Percentiles rank a stretch among this genome's conserved stretches.
phyloP scores from a whole-genome alignment of 2,888 invertebrate species.

The Odontocolon sp. region DNA sequence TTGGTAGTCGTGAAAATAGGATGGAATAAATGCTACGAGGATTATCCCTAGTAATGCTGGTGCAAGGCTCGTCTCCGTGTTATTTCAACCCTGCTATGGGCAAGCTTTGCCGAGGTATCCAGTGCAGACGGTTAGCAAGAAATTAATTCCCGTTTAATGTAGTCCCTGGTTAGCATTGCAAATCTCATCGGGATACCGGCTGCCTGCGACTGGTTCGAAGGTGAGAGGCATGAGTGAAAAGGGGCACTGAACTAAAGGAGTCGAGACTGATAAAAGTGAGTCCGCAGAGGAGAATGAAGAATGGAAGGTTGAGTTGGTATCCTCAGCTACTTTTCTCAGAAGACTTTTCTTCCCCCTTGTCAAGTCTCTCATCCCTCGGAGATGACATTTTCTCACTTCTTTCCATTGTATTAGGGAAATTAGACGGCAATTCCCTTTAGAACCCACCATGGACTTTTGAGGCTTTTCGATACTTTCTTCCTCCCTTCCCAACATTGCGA shows the following conservation, averaged over 20 bases:
- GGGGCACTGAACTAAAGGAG: conserved; percentile 12
- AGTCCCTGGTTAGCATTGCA: conserved; percentile 79
- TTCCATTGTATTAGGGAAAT: conserved; percentile 69
- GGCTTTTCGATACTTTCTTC: background rate
- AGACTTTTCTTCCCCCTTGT: background rate
- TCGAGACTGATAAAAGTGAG: conserved; percentile 3
- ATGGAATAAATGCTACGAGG: conserved; percentile 67
- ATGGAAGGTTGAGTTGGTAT: background rate
- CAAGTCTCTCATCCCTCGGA: background rate
- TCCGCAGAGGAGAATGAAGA: background rate
- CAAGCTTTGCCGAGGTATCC: conserved; percentile 65
- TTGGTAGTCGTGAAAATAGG: conserved; percentile 13
- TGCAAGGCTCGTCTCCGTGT: conserved; percentile 30
- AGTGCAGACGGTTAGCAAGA: conserved; percentile 78
- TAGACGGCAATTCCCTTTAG: conserved; percentile 13
- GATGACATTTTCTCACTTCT: conserved; percentile 44
- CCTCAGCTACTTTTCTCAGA: background rate
- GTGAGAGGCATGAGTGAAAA: conserved; percentile 6
- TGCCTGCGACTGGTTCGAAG: conserved; percentile 14
- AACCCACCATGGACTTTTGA: background rate
- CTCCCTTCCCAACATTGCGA: background rate
- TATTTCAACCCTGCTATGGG: conserved; percentile 28
- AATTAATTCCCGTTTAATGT: conserved; percentile 79
- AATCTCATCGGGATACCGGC: conserved; percentile 66
- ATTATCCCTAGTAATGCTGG: conserved; percentile 71